Conservation (phyloP, 2,888 invertebrate species). For the Oegoconia quadripuncta region DNA sequence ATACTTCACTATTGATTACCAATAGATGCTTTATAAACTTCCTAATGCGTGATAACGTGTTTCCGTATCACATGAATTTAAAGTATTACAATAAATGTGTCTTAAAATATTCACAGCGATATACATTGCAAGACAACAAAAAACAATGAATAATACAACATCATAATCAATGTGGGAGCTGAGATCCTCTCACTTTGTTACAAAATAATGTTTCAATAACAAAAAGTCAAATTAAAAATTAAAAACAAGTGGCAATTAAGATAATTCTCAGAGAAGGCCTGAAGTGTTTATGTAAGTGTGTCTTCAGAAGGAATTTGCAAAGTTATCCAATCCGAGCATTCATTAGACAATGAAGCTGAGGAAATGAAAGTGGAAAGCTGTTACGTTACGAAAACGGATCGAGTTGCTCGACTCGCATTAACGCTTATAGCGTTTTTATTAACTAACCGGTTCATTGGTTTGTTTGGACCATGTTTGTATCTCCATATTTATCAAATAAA, state of each 20-base stretch:
- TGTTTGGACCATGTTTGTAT: slow-evolving; percentile 5
- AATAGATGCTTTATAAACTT: slow-evolving; percentile 41
- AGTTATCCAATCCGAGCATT: slow-evolving; percentile 66
- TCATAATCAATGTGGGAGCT: slow-evolving; percentile 40
- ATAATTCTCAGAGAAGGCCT: slow-evolving; percentile 59
- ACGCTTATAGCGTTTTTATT: slow-evolving; percentile 22
- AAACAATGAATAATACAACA: slow-evolving; percentile 26
- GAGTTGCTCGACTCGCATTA: slow-evolving; percentile 40
- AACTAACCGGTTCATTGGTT: slow-evolving; percentile 15
- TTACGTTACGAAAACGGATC: slow-evolving; percentile 62
- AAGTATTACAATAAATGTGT: slow-evolving; percentile 16
- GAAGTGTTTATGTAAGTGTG: slow-evolving; percentile 58
- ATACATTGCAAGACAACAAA: slow-evolving; percentile 7
- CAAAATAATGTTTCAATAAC: slow-evolving; percentile 58
- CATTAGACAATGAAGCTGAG: slow-evolving; percentile 71
- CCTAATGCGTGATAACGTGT: slow-evolving; percentile 30
- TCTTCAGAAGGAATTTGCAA: slow-evolving; percentile 62
- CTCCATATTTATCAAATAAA: slow-evolving; percentile 2
- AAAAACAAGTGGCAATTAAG: slow-evolving; percentile 61
- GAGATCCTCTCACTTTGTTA: slow-evolving; percentile 54
- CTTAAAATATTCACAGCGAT: slow-evolving; percentile 28
- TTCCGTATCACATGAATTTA: slow-evolving; percentile 37
- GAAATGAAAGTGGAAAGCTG: slow-evolving; percentile 73
- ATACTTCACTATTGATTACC: slow-evolving; percentile 50
- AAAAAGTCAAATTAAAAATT: slow-evolving; percentile 47